Conservation (phyloP, 2,888 invertebrate species). For the Athalia cordata region DNA sequence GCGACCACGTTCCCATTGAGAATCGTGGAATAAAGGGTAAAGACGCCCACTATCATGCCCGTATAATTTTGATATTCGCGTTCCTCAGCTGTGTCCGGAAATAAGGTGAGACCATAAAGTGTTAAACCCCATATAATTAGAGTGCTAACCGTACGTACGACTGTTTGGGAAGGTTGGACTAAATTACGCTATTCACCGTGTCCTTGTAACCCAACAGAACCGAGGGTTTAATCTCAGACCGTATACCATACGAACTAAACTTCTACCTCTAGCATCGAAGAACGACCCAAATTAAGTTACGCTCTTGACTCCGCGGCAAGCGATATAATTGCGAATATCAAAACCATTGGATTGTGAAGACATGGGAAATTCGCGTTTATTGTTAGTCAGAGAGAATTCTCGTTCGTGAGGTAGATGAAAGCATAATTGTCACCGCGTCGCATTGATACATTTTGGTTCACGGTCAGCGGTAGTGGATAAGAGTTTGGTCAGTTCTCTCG, state of each 20-base stretch:
- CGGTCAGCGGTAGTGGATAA: not conserved
- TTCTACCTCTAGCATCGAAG: conserved; percentile 11
- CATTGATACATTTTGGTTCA: not conserved
- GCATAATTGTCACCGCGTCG: not conserved
- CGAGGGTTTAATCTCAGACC: conserved; percentile 36
- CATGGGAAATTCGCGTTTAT: not conserved
- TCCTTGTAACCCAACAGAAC: conserved; percentile 20
- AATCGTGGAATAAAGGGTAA: not conserved
- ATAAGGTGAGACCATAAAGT: conserved; percentile 22
- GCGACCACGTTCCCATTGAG: not conserved
- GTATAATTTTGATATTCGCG: not conserved
- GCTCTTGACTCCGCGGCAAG: conserved; percentile 12
- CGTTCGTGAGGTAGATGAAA: not conserved
- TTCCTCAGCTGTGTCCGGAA: conserved; percentile 14
- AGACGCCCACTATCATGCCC: not conserved
- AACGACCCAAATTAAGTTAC: conserved; percentile 32
- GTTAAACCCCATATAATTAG: conserved; percentile 37
- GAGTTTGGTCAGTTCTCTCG: not conserved
- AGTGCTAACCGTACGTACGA: conserved; percentile 23
- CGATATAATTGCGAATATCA: conserved; percentile 22
- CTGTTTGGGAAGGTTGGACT: conserved; percentile 32
- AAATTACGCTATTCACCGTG: conserved; percentile 36
- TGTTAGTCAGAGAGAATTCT: not conserved
- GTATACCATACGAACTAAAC: conserved; percentile 9
- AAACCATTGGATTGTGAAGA: conserved; percentile 10